Evolutionary conservation across 2,797 vertebrate genomes (phyloP).

Genomic region (Gymnodraco acuticeps): DNA sequence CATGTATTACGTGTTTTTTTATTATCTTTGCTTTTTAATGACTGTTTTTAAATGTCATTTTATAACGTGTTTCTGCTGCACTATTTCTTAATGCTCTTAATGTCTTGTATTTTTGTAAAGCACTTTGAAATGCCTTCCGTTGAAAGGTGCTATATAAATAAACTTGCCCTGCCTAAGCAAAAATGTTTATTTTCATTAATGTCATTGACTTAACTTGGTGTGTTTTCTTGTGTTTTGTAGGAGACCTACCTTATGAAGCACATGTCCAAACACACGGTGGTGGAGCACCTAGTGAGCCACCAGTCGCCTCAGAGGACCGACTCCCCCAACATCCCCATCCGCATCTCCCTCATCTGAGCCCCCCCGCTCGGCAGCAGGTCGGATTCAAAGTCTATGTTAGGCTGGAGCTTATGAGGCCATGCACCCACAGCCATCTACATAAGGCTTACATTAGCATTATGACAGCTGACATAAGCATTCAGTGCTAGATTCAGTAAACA

Average conservation of each 20-base stretch:
- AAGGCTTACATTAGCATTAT: constrained; percentile 79
- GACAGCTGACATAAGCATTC: constrained; percentile 78
- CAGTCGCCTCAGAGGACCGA: constrained; percentile 98
- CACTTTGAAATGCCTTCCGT: no score
- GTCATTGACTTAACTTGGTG: not conserved
- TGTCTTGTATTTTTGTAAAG: no score
- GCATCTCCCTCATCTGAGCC: constrained; percentile 96
- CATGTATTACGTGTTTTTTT: no score
- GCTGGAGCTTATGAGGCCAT: constrained; percentile 62
- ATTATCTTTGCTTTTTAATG: no score
- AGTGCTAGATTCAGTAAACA: constrained; percentile 48
- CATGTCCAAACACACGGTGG: constrained; percentile 99
- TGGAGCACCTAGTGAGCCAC: constrained; percentile 96
- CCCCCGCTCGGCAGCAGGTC: constrained; percentile 51
- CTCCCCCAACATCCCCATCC: constrained; percentile 95
- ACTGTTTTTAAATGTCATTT: no score
- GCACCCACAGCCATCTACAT: constrained; percentile 75
- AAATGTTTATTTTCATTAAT: not conserved
- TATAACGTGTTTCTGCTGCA: no score
- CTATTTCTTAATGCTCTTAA: no score
- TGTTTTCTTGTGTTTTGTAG: constrained; percentile 75
- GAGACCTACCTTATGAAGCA: constrained; percentile 99
- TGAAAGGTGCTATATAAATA: no score
- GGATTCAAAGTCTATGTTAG: constrained; percentile 47
- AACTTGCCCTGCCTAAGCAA: no score